Percentiles rank a stretch among this genome's conserved stretches.
Conservation (phyloP, 2,113 vertebrate species). For the Corvus moneduloides region DNA sequence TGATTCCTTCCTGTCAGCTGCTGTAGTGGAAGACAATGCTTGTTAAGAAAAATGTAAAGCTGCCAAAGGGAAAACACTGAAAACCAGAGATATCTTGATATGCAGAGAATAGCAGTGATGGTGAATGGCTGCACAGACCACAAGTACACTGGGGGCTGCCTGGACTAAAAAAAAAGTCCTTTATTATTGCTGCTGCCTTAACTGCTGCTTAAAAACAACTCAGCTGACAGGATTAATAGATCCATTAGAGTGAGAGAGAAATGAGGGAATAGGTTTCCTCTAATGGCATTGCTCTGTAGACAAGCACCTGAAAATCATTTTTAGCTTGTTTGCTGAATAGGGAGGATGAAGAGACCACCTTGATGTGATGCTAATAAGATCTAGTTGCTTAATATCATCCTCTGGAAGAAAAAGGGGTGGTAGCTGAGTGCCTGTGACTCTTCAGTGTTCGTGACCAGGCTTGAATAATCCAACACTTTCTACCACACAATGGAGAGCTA, state of each 20-base stretch:
- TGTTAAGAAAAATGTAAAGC: neutral
- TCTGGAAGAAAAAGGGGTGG: neutral
- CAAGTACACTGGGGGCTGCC: neutral
- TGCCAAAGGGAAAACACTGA: neutral
- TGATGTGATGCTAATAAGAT: neutral
- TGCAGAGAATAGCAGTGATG: neutral
- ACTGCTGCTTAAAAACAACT: slow-evolving; percentile 24
- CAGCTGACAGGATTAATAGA: slow-evolving; percentile 7
- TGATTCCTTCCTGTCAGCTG: neutral
- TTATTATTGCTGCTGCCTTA: slow-evolving; percentile 2
- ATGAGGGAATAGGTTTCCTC: slow-evolving; percentile 8
- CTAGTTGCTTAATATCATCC: neutral
- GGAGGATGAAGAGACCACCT: neutral
- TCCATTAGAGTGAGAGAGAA: slow-evolving; percentile 4
- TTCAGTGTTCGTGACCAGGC: neutral
- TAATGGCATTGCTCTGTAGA: neutral
- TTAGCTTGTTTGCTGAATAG: slow-evolving; percentile 12
- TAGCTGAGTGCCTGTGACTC: neutral
- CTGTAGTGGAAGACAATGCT: neutral
- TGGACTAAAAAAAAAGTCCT: neutral
- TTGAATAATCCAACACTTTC: neutral
- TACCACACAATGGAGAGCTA: neutral
- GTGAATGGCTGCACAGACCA: neutral
- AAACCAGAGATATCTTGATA: neutral
- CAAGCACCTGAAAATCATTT: neutral